Conservation (phyloP, 2,888 invertebrate species). For the Uropetala carovei region DNA sequence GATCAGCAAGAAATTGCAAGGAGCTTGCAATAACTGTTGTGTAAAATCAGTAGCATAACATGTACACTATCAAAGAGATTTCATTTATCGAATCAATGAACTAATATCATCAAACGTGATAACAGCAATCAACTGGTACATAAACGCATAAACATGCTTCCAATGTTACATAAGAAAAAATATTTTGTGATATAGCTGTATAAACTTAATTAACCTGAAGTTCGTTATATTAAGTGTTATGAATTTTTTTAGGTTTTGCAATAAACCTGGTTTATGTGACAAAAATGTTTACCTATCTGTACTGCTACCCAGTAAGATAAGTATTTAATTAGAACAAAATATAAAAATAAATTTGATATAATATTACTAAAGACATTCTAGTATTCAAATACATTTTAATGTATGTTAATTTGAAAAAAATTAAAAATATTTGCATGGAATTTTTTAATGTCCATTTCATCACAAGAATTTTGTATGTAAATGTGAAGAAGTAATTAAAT, state of each 20-base stretch:
- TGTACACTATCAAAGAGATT: conserved; percentile 15
- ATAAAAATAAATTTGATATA: too few relatives aligned
- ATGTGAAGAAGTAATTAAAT: too few relatives aligned
- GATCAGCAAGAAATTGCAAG: background rate
- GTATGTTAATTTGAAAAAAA: too few relatives aligned
- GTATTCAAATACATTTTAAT: too few relatives aligned
- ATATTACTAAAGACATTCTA: too few relatives aligned
- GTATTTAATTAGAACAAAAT: too few relatives aligned
- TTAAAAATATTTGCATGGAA: too few relatives aligned
- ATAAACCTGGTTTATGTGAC: conserved; percentile 31
- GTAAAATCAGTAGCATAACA: background rate
- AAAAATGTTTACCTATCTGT: background rate
- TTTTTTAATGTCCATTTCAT: too few relatives aligned
- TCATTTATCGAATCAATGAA: conserved; percentile 43
- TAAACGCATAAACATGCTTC: conserved; percentile 22
- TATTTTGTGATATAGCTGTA: conserved; percentile 41
- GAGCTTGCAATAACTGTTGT: conserved; percentile 33
- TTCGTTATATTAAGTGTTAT: background rate
- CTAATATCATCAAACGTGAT: background rate
- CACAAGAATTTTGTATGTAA: too few relatives aligned
- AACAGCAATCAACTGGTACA: conserved; percentile 35
- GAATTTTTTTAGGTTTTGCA: conserved; percentile 19
- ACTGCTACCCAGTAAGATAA: background rate
- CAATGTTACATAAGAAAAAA: background rate
- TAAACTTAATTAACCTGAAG: conserved; percentile 5